phyloP scores from a whole-genome alignment of 2,113 vertebrate genomes.

The Setophaga kirtlandii region DNA sequence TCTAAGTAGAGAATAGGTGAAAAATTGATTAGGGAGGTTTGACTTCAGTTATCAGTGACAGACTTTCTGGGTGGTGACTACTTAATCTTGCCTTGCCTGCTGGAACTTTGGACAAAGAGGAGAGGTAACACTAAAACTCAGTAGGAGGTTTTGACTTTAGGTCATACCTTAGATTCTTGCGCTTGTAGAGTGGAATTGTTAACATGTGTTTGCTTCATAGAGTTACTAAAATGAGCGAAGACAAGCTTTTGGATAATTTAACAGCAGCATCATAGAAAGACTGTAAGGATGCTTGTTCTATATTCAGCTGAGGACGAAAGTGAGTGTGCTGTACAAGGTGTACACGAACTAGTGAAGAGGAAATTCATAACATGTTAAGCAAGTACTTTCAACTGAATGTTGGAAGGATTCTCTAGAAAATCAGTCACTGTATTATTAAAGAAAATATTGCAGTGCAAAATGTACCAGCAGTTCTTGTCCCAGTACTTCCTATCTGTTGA shows the following conservation, averaged over 20 bases:
- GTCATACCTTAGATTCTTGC: neutral
- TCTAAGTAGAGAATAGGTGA: slow-evolving; percentile 8
- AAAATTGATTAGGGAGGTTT: neutral
- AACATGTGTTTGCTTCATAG: neutral
- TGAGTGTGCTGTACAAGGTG: neutral
- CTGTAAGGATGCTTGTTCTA: neutral
- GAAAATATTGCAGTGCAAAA: neutral
- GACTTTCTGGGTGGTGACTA: neutral
- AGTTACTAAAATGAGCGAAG: neutral
- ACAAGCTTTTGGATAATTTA: neutral
- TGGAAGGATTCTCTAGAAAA: neutral
- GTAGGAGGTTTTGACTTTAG: neutral
- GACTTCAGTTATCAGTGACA: neutral
- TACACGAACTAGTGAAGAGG: neutral
- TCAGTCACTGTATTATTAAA: neutral
- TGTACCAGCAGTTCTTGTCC: neutral
- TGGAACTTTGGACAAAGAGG: neutral
- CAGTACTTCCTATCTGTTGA: neutral
- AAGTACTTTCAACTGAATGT: neutral
- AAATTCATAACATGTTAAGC: neutral
- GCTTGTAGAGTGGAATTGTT: neutral
- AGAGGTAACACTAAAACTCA: neutral
- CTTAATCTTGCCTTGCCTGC: neutral
- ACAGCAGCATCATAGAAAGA: neutral
- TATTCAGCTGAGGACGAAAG: neutral